phyloP scores from a whole-genome alignment of 2,113 vertebrate species.

The Ia io region DNA sequence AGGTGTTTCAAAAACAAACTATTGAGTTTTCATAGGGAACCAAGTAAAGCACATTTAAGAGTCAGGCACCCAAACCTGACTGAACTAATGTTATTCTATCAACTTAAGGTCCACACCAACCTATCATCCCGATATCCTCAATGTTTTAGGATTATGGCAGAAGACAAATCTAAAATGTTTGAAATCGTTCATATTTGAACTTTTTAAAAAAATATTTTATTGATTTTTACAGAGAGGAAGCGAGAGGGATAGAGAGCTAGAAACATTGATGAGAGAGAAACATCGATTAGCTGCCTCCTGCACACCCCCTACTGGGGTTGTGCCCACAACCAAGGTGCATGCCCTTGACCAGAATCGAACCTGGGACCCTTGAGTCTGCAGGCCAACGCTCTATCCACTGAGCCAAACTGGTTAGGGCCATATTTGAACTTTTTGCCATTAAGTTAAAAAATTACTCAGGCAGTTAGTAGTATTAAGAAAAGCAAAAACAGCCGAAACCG shows the following conservation, averaged over 20 bases:
- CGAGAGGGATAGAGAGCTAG: no score
- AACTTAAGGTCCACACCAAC: conserved; percentile 12
- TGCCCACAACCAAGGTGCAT: no score
- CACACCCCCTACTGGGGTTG: no score
- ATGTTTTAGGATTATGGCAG: conserved; percentile 36
- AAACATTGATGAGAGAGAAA: no score
- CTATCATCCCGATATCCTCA: neutral
- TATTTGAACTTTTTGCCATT: conserved; percentile 34
- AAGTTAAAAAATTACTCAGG: neutral
- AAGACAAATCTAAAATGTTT: neutral
- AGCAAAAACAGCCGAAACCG: neutral
- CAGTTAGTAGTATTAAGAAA: neutral
- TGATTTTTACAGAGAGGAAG: no score
- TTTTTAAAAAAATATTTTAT: neutral
- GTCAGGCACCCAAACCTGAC: neutral
- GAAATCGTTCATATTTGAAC: neutral
- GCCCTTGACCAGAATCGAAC: no score
- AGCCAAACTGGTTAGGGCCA: no score
- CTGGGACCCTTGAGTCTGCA: no score
- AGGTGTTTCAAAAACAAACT: conserved; percentile 46
- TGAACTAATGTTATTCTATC: conserved; percentile 17
- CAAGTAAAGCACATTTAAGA: conserved; percentile 37
- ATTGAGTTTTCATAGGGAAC: conserved; percentile 36
- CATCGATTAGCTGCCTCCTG: no score
- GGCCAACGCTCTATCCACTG: no score